Conservation (phyloP, 2,797 vertebrate species). For the Pristis pectinata region DNA sequence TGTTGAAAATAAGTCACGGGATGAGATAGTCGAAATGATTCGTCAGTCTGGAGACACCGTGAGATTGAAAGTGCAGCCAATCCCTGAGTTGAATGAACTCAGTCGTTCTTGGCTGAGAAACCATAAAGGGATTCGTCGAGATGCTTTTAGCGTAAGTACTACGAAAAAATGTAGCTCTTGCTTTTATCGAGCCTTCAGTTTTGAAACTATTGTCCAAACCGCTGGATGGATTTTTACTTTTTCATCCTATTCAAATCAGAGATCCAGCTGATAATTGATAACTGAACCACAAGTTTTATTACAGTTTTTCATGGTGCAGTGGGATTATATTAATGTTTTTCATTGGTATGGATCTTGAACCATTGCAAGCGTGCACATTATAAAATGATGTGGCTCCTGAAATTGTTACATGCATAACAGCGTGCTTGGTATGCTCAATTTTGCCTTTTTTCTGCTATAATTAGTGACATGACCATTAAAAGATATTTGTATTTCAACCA, state of each 20-base stretch:
- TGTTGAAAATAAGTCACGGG: conserved; percentile 86
- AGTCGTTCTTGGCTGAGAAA: conserved; percentile 86
- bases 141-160: conserved; percentile 78
- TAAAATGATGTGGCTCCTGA: background rate
- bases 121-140: conserved; percentile 62
- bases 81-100: conserved; percentile 90
- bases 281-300: background rate
- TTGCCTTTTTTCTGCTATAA: background rate
- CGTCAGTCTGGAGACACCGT: conserved; percentile 89
- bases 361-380: background rate
- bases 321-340: background rate
- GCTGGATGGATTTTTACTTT: background rate
- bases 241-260: background rate
- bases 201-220: background rate
- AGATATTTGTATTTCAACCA: background rate
- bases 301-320: background rate
- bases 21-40: conserved; percentile 98
- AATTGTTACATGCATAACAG: background rate
- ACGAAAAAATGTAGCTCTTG: background rate
- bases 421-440: background rate
- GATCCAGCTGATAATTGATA: background rate
- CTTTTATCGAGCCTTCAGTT: background rate
- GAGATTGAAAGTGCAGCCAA: conserved; percentile 88
- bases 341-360: background rate
- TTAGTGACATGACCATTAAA: background rate